phyloP scores from a whole-genome alignment of 2,113 vertebrate genomes.

The Lampris incognitus region DNA sequence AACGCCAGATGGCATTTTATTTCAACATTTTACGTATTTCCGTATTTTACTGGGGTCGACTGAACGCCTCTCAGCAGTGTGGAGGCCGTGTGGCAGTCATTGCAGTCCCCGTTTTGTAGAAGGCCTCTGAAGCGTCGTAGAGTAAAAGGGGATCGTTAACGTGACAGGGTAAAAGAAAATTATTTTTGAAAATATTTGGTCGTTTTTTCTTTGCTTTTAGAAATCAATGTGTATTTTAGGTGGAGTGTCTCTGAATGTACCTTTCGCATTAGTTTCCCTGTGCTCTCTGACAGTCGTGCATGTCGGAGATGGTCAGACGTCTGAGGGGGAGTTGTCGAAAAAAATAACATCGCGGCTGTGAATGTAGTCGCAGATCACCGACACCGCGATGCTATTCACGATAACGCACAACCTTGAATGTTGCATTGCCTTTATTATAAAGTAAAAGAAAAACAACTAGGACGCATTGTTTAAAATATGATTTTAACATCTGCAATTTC shows the following conservation, averaged over 20 bases:
- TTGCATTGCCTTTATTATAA: no score
- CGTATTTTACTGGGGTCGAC: constrained; percentile 39
- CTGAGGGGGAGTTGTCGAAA: no score
- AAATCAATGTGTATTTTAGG: constrained; percentile 36
- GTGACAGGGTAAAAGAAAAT: not conserved
- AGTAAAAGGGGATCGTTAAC: not conserved
- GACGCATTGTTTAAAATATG: no score
- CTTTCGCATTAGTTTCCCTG: constrained; percentile 3
- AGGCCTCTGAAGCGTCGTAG: constrained; percentile 18
- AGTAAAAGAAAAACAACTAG: no score
- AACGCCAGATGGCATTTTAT: constrained; percentile 44
- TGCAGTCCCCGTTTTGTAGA: constrained; percentile 31
- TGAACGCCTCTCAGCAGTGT: constrained; percentile 57
- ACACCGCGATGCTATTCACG: no score
- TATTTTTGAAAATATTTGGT: not conserved
- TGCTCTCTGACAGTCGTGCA: not conserved
- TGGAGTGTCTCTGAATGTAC: not conserved
- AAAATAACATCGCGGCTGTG: no score
- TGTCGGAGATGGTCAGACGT: not conserved
- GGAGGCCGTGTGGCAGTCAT: constrained; percentile 62
- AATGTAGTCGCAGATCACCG: no score
- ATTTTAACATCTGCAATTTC: no score
- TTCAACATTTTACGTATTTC: constrained; percentile 59
- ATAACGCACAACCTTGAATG: no score
- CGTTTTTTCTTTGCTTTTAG: not conserved